Conservation (phyloP, 2,797 vertebrate genomes). For the Hybognathus amarus region DNA sequence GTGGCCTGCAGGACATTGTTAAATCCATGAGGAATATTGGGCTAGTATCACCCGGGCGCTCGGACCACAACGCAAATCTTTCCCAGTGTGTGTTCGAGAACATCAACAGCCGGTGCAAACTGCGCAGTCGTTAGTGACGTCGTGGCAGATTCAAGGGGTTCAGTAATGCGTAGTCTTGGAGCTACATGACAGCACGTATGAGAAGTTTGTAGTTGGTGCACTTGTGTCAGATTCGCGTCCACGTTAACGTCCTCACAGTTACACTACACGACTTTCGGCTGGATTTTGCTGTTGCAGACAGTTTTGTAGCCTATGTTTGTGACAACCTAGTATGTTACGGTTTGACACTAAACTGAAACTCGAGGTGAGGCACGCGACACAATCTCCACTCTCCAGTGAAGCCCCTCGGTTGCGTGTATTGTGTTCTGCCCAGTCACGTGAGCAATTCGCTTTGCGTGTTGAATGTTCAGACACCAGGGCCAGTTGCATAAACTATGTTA, state of each 20-base stretch:
- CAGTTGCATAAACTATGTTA: too few relatives aligned
- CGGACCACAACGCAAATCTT: too few relatives aligned
- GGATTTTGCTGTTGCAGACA: neutral
- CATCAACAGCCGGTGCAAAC: neutral
- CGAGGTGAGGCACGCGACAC: too few relatives aligned
- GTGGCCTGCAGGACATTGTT: neutral
- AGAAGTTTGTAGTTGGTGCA: neutral
- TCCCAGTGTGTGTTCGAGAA: neutral
- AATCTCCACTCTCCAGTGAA: neutral
- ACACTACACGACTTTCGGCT: neutral
- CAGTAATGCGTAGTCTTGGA: slow-evolving; percentile 10
- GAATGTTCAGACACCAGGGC: too few relatives aligned
- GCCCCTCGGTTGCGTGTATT: too few relatives aligned
- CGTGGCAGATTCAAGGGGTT: slow-evolving; percentile 12
- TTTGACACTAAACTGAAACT: neutral
- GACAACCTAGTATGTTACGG: neutral
- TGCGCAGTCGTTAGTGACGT: slow-evolving; percentile 1
- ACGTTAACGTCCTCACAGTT: neutral
- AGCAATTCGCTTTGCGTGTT: neutral
- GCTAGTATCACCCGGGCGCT: neutral
- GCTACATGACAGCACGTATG: neutral
- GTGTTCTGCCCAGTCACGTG: neutral
- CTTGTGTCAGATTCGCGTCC: neutral
- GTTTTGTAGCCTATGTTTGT: neutral
- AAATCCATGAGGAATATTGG: slow-evolving; percentile 39